Base-by-base conservation (phyloP, 2,888 invertebrate genomes). In the Ophion obscuratus region DNA sequence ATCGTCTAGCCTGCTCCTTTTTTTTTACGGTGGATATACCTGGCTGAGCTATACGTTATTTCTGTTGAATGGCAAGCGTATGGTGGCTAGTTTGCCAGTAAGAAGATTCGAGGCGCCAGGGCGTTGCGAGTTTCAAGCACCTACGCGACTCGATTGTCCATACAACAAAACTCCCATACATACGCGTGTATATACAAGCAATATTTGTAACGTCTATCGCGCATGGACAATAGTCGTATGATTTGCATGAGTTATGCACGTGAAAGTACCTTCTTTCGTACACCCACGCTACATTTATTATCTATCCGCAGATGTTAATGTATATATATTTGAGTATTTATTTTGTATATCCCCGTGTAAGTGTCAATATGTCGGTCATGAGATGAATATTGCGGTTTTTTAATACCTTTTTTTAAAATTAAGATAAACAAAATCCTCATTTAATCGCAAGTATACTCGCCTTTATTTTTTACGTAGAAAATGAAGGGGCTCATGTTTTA, bases 191-290 rank as follows among this genome's bases (percentile, higher is more conserved):
- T 17, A 66, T 66, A 64, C 83, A 64, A 85, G 70, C 81, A 84
- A 88, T 89, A 89, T 88, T 89, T 87, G 88, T 89, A 90, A 89
- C 83, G 87, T 86, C 64, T 59, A 90, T 91, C 92, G 91, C 90
- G 91, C 88, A 85, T 88, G 85, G 89, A 90, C 90, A 91, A 91
- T 91, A 88, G 88, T 83, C 85, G 83, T 81, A 83, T 87, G 88
- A 91, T 92, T 91, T 92, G 90, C 91, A 92, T 92, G 90, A 91
- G 87, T 92, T 92, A 92, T 92, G 90, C 87, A 75, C 89, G 90
- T 90, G 92, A 91, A 91, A 92, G 90, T 91, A 80, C 27, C 40
- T 80, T 78, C 68, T 67, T 78, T 53, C 81, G 70, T 59, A 74
- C 85, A 79, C 85, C 85, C 81, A 85, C 85, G 85, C 62, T 10